Base-by-base conservation (phyloP, 1,140 invertebrate species). In the Aplysia californica region DNA sequence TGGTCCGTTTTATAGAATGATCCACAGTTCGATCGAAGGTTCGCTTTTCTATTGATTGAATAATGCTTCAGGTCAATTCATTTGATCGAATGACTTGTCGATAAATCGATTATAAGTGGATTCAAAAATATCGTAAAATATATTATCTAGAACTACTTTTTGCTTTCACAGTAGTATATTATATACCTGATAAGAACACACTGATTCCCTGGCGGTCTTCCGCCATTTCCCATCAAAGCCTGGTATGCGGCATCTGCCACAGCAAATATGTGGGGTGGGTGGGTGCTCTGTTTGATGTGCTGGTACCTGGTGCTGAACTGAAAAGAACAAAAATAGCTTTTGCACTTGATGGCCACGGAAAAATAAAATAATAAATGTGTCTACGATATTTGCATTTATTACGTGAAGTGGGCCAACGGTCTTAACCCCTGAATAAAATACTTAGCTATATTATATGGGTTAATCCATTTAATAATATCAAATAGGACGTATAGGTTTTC, bases 221-320 rank as follows among this genome's bases (percentile, higher is more conserved):
- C 84, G 20, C 82, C 91, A 95, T 94, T 97, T 90, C 96, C 97
- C 91, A 99, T 88, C 77, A 96, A 91, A 6, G 94, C 92, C 86
- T 96, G 95, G 86, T 96, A 95, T 0, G 95, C 84, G 35, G 81
- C 71, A 67, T 96, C 95, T 0, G 95, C 95, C n/a, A 96, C 93
- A 0, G 95, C 95, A 87, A 94, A 97, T 77, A 96, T 95, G 82
- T 97, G 95, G 0, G 95, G 95, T 0, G 94, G 93, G 84, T 95
- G 93, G 0, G 78, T 39, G 55, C 80, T 82, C 59, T 83, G 85
- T 76, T 83, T 85, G 44, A 83, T 77, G 61, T 81, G 72, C 26
- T 80, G 77, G 72, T 87, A 87, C 71, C 70, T 77, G 15, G 78
- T 58, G 56, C 76, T 74, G 58, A 76, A 75, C 82, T 85, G 66